Base-by-base conservation (phyloP, 2,888 invertebrate species). In the Pristionchus mayeri region DNA sequence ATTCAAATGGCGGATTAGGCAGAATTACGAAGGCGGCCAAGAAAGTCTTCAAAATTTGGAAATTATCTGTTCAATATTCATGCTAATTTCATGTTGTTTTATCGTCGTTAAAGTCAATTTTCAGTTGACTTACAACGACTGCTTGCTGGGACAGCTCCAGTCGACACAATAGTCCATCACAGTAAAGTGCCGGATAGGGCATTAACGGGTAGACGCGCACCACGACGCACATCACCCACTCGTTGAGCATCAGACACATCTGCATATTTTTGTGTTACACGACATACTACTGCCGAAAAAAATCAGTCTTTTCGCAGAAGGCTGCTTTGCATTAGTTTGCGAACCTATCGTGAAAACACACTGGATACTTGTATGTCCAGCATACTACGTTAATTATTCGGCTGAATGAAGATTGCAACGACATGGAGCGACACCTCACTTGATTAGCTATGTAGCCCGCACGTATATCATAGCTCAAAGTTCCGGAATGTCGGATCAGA, bases 121-220 rank as follows among this genome's bases (percentile, higher is more conserved):
- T 34, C n/a, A n/a, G n/a, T 27, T 9, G 40, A 40, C 54, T 24
- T 4, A 79, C 79, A 3, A 21, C 27, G 2, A 79, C 24, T 11
- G 54, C 11, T 37, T 52, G 37, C 21, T 54, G 34, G 2, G 52
- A 3, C 3, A 79, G 37, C 4, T 21, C 78, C 48, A 48, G 1
- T 4, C 21, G 52, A n/a, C 79, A 79, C 13, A 79, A 37, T 6
- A 54, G 79, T 21, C 79, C 79, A 37, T 37, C 54, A n/a, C 79
- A 79, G 24, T 79, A 54, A 3, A 79, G 21, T 3, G n/a, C 37
- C 7, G 79, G 54, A n/a, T 79, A 79, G n/a, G 79, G 79, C 54
- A 54, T 54, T 11, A 79, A 3, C 1, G 54, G 54, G 37, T 54
- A 79, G 34, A 54, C 21, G 2, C 79, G 52, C 2, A 79, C 9